phyloP scores from a whole-genome alignment of 1,140 invertebrate genomes.

The Augochlora pura region DNA sequence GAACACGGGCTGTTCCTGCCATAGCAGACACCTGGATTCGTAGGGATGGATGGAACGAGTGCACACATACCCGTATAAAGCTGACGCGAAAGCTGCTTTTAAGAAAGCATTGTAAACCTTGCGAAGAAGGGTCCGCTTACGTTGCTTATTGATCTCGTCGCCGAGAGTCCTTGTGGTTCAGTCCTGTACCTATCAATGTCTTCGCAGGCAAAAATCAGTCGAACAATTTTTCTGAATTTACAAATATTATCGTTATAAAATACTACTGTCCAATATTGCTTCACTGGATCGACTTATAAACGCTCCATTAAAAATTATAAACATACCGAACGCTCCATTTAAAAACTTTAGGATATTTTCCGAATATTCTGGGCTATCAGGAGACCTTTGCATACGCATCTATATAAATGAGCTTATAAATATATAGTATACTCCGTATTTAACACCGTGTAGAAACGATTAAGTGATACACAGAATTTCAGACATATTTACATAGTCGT shows the following conservation, averaged over 20 bases:
- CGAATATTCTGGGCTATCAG: no score
- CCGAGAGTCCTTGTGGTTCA: constrained; percentile 32
- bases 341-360: no score
- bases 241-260: no score
- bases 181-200: constrained; percentile 5
- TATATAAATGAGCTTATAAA: neutral
- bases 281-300: no score
- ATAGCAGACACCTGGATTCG: constrained; percentile 25
- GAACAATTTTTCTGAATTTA: no score
- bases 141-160: constrained; percentile 59
- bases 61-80: constrained; percentile 5
- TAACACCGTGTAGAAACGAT: neutral
- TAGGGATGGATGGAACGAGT: constrained; percentile 22
- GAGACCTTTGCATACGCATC: no score
- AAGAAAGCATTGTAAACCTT: constrained; percentile 39
- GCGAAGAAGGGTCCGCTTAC: constrained; percentile 50
- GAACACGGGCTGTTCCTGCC: constrained; percentile 10
- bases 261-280: no score
- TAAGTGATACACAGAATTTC: neutral
- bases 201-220: neutral
- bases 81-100: constrained; percentile 15
- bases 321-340: no score
- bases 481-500: constrained; percentile 30
- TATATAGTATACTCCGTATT: no score
- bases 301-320: no score